A percentile compares a stretch with the other conserved stretches of the same genome.
phyloP scores from a whole-genome alignment of 2,113 vertebrate species.

The Oenanthe melanoleuca region DNA sequence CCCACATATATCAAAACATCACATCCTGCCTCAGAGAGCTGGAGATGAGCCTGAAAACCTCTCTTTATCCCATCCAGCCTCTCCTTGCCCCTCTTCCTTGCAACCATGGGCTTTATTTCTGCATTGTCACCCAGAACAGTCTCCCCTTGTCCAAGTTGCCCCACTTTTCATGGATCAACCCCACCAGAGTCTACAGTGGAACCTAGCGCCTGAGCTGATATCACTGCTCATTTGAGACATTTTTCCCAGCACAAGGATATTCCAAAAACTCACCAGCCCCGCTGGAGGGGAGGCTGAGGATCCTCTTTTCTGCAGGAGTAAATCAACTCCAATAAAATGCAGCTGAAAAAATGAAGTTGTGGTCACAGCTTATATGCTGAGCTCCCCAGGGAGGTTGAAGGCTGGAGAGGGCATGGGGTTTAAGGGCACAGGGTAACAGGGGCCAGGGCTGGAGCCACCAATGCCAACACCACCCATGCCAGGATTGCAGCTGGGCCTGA shows the following conservation, averaged over 20 bases:
- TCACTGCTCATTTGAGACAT: neutral
- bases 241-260: neutral
- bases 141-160: rapidly evolving
- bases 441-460: neutral
- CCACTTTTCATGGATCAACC: neutral
- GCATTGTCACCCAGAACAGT: neutral
- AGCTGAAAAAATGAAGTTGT: neutral
- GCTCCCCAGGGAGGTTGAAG: neutral
- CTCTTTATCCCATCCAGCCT: neutral
- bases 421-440: neutral
- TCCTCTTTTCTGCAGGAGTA: neutral
- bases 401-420: neutral
- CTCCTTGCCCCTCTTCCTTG: neutral
- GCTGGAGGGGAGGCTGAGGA: rapidly evolving
- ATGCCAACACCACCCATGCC: neutral
- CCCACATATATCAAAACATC: neutral
- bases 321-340: neutral
- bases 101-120: neutral
- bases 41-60: neutral
- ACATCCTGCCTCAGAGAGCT: neutral
- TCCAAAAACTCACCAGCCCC: neutral
- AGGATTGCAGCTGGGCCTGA: neutral
- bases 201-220: neutral
- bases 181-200: neutral
- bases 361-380: neutral